Evolutionary conservation across 2,113 vertebrate species (phyloP).

Genomic region (Bufo gargarizans): DNA sequence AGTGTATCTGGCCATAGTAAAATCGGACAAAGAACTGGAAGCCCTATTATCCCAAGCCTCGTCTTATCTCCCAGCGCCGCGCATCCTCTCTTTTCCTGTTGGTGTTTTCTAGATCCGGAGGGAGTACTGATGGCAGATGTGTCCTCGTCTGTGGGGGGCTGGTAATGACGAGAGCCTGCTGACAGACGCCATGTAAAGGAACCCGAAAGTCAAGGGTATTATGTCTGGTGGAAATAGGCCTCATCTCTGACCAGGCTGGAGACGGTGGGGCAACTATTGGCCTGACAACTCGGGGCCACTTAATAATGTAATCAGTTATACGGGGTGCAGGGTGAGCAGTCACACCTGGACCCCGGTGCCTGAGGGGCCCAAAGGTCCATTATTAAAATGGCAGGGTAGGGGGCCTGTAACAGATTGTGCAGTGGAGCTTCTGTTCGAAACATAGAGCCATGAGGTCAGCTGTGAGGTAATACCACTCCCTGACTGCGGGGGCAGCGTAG

Average conservation of each 20-base stretch:
- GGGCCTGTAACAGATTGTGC: no score
- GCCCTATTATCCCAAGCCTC: background rate
- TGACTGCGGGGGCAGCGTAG: background rate
- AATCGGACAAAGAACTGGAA: background rate
- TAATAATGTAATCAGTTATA: background rate
- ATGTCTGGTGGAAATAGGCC: background rate
- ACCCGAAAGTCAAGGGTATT: background rate
- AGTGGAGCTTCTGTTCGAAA: no score
- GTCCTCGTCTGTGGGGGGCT: background rate
- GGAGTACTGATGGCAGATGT: background rate
- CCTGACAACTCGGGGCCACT: background rate
- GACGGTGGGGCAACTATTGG: background rate
- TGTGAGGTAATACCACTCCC: no score
- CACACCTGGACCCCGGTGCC: background rate
- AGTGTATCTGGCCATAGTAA: background rate
- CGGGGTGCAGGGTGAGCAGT: background rate
- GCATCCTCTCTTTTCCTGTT: conserved; percentile 29
- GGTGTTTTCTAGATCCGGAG: background rate
- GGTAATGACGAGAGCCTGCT: background rate
- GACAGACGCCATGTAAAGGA: background rate
- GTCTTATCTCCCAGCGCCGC: background rate
- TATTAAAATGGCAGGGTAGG: no score
- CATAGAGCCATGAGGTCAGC: no score
- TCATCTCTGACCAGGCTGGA: background rate
- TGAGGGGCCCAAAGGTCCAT: background rate